These are phyloP conservation scores for Cremastinae sp. DNA, from an alignment of 2,888 invertebrate genomes.

Conservation along the genomic window DNA sequence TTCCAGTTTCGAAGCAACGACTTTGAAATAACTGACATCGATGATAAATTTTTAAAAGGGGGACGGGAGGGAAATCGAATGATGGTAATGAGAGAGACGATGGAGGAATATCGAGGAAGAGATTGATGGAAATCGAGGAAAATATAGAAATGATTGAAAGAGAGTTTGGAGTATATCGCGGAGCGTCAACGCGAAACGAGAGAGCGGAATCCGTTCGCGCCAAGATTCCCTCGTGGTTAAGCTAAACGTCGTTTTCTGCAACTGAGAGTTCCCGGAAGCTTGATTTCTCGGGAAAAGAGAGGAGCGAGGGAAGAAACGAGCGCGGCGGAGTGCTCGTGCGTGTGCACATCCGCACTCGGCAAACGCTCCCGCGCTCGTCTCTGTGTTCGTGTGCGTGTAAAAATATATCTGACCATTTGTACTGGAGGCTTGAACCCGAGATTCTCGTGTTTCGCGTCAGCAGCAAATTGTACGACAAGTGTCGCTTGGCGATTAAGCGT, in stretches of 20 bases:
- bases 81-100: too few species aligned
- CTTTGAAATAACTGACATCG: too few species aligned
- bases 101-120: too few species aligned
- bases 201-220: conserved; percentile 56
- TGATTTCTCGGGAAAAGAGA: conserved; percentile 66
- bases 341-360: too few species aligned
- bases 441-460: conserved; percentile 38
- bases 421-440: conserved; percentile 17
- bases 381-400: not conserved
- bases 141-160: conserved; percentile 37
- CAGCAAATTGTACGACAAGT: conserved; percentile 49
- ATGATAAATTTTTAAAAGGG: too few species aligned
- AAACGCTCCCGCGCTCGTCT: too few species aligned
- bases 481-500: conserved; percentile 35
- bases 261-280: conserved; percentile 59
- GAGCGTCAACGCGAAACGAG: conserved; percentile 53
- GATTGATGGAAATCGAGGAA: conserved; percentile 6
- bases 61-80: too few species aligned
- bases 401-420: not conserved
- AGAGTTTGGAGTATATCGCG: conserved; percentile 27
- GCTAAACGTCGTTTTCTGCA: conserved; percentile 50
- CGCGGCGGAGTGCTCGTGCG: not conserved
- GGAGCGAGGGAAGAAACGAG: conserved; percentile 51
- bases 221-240: conserved; percentile 34
- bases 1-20: too few species aligned